Conservation (phyloP, 53 echinoderm and acorn worm genomes). For the Henricia sp. region DNA sequence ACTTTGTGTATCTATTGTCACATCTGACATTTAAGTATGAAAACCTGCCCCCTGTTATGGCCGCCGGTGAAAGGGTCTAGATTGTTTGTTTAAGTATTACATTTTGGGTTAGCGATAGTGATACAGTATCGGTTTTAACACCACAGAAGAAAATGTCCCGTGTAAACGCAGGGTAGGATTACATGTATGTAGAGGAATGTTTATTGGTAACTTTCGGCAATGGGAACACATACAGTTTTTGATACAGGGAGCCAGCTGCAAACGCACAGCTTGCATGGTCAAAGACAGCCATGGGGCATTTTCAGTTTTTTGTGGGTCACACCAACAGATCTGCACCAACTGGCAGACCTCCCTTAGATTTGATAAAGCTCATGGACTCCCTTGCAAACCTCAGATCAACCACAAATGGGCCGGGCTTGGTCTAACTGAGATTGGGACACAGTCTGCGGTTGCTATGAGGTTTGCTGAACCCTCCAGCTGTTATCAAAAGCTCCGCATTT, state of each 20-base stretch:
- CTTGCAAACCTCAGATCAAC: background rate
- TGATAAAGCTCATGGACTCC: background rate
- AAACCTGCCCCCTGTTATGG: too few species aligned
- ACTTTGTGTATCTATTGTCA: too few species aligned
- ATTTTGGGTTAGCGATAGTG: too few species aligned
- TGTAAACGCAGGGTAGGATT: background rate
- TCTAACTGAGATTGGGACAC: background rate
- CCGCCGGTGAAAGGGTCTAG: too few species aligned
- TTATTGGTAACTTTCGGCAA: too few species aligned
- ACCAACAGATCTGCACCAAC: background rate
- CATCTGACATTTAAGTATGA: too few species aligned
- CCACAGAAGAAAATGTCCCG: background rate
- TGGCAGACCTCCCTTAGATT: background rate
- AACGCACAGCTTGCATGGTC: background rate
- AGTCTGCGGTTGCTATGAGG: conserved; percentile 33
- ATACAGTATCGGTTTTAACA: background rate
- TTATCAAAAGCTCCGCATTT: background rate
- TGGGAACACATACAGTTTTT: too few species aligned
- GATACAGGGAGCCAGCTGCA: background rate
- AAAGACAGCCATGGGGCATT: background rate
- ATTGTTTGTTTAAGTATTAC: too few species aligned
- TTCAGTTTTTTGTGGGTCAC: background rate
- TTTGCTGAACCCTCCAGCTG: conserved; percentile 1
- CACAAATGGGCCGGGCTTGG: background rate
- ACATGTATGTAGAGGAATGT: too few species aligned